Conservation (phyloP, 1,140 invertebrate genomes). For the Teleogryllus occipitalis region DNA sequence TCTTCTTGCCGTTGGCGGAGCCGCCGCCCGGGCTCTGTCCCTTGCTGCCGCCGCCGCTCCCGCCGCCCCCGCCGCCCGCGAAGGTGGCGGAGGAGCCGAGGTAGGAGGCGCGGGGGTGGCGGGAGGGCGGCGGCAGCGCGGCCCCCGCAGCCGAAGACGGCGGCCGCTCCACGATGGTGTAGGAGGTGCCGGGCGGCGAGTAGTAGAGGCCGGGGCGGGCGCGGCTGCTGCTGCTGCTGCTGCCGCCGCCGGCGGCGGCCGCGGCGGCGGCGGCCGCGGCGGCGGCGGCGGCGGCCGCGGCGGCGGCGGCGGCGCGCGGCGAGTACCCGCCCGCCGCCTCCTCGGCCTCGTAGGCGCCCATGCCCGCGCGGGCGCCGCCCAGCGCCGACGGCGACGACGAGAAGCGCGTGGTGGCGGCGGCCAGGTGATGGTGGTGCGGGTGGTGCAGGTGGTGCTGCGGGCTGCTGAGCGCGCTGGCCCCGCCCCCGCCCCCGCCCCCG, state of each 20-base stretch:
- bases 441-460: constrained; percentile 13
- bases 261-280: no score
- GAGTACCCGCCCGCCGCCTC: constrained; percentile 9
- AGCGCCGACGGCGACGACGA: background rate
- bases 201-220: constrained; percentile 37
- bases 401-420: background rate
- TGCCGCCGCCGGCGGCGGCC: no score
- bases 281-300: no score
- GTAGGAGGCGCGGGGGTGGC: constrained; percentile 46
- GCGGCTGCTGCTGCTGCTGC: no score
- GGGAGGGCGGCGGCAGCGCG: constrained; percentile 50
- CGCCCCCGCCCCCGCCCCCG: background rate
- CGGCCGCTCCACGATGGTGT: constrained; percentile 74
- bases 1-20: constrained; percentile 45
- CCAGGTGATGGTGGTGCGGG: background rate
- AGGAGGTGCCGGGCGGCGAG: constrained; percentile 61
- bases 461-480: background rate
- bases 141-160: constrained; percentile 64
- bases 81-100: constrained; percentile 36
- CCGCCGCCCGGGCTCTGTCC: constrained; percentile 8
- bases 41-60: constrained; percentile 31
- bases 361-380: background rate
- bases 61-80: constrained; percentile 11
- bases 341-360: constrained; percentile 16
- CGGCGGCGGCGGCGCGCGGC: background rate